A percentile compares a stretch with the other conserved stretches of the same genome.
These are phyloP conservation scores for Physocephala rufipes DNA, from an alignment of 2,888 invertebrate genomes.

Conservation along the genomic window DNA sequence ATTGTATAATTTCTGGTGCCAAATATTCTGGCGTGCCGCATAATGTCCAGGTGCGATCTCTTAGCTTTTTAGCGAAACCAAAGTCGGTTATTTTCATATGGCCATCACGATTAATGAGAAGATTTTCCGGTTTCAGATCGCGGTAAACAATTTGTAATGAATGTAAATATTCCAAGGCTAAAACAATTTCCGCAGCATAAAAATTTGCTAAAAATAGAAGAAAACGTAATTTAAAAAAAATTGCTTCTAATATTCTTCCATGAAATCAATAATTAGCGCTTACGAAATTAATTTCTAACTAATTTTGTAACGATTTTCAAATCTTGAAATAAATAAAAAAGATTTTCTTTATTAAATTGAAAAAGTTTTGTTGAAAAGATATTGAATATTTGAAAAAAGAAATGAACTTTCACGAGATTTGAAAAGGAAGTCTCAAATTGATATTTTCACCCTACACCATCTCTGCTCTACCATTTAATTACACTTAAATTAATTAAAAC, in stretches of 20 bases:
- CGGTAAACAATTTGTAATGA: conserved; percentile 85
- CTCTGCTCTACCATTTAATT: no score
- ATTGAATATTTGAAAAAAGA: no score
- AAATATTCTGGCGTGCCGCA: conserved; percentile 98
- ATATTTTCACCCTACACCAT: no score
- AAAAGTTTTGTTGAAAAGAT: no score
- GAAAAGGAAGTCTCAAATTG: no score
- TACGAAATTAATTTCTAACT: no score
- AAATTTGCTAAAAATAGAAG: conserved; percentile 76
- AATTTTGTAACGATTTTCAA: no score
- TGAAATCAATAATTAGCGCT: not conserved
- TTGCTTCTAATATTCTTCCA: not conserved
- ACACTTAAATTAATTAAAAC: no score
- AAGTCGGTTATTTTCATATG: conserved; percentile 98
- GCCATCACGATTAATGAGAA: conserved; percentile 90
- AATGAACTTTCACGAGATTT: no score
- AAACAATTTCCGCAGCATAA: conserved; percentile 93
- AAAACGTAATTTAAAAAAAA: conserved; percentile 8
- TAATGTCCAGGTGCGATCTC: conserved; percentile 95
- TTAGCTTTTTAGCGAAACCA: conserved; percentile 94
- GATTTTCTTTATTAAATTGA: no score
- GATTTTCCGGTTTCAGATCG: conserved; percentile 94
- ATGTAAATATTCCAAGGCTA: conserved; percentile 94
- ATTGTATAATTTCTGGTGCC: conserved; percentile 96
- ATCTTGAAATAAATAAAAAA: no score